Base-by-base conservation (phyloP, 2,888 invertebrate species). In the Rhamnusium bicolor region DNA sequence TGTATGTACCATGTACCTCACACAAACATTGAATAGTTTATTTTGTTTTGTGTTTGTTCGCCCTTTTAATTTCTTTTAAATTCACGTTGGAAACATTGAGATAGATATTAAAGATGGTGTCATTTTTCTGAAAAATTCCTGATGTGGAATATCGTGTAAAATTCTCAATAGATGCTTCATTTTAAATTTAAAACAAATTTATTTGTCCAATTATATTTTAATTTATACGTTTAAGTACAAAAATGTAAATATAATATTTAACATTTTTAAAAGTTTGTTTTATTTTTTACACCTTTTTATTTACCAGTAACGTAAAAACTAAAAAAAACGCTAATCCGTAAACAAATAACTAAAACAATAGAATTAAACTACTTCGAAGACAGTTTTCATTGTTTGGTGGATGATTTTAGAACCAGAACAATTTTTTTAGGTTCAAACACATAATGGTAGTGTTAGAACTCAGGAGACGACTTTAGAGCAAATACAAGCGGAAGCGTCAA, bases 381-480 rank as follows among this genome's bases (percentile, higher is more conserved):
- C 47, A 18, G 54, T 21, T 32, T 54, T 63, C 24, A 14, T 27
- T 62, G 29, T 58, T 60, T 65, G 29, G 16, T 69, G 58, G 51
- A 61, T 29, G 61, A 69, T 65, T 69, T 69, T 75, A 73, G 77
- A 69, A 60, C 67, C 69, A 63, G 71, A 21, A 69, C 65, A 60
- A 69, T 78, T 79, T 85, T 87, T 86, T 76, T 88, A 94, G 91
- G 92, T 93, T 75, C 92, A 94, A 79, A 93, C 94, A 0, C 94
- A 93, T 86, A 94, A 94, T 79, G 96, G 95, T 78, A 94, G 96
- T 78, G 94, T 96, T 76, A 90, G 96, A 75, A 93, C 94, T 82
- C 92, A 95, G 72, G 92, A 94, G 29, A 94, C 94, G 21, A 94
- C 95, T 53, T 89, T 96, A 79, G 96, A 95, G 84, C 89, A 87